Evolutionary conservation across 2,113 vertebrate genomes (phyloP).

Genomic region (Calyptommatus sinebrachiatus): DNA sequence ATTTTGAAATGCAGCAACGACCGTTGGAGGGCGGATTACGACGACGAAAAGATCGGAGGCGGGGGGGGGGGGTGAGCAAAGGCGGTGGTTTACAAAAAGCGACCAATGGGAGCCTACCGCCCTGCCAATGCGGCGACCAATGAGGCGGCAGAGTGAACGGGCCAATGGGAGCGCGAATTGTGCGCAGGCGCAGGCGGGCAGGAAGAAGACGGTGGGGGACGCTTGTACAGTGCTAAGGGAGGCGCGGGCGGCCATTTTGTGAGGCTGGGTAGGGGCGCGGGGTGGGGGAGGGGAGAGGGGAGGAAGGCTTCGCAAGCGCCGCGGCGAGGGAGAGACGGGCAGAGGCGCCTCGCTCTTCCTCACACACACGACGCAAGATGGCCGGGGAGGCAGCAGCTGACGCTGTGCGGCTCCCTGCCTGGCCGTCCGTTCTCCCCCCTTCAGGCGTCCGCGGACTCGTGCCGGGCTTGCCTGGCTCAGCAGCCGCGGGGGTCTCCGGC

Average conservation of each 20-base stretch:
- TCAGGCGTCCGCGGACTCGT: neutral
- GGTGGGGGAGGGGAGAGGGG: constrained; percentile 72
- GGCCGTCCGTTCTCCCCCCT: neutral
- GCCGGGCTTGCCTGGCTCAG: constrained; percentile 1
- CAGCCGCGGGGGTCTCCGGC: neutral
- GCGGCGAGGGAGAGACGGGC: constrained; percentile 15
- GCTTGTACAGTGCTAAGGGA: constrained; percentile 41
- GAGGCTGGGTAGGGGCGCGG: constrained; percentile 51
- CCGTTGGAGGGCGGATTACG: neutral
- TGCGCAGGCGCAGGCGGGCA: neutral
- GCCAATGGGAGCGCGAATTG: neutral
- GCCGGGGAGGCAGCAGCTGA: constrained; percentile 66
- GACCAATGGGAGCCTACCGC: constrained; percentile 27
- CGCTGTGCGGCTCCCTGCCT: neutral
- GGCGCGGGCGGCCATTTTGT: constrained; percentile 70
- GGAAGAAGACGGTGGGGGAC: neutral
- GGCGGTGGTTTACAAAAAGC: neutral
- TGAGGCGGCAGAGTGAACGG: neutral
- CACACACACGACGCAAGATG: constrained; percentile 73
- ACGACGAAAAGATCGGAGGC: neutral
- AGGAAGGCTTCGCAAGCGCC: constrained; percentile 52
- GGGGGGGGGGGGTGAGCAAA: neutral
- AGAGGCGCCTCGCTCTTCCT: constrained; percentile 8
- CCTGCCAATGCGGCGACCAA: neutral
- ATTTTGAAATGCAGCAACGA: neutral